Conservation (phyloP, 2,888 invertebrate genomes). For the Dione juno region DNA sequence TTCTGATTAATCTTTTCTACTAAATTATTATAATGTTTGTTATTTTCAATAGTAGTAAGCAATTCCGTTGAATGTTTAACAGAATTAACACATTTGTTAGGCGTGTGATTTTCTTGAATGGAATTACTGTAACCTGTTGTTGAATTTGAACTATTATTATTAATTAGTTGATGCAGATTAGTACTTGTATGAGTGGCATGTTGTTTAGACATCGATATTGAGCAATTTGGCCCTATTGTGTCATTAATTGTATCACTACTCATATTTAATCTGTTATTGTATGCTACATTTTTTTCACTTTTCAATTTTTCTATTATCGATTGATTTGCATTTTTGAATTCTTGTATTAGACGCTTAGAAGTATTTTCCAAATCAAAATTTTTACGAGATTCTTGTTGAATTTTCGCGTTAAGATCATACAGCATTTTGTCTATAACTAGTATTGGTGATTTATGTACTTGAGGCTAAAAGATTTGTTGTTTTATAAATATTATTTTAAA, state of each 20-base stretch:
- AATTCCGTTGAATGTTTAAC: slow-evolving; percentile 48
- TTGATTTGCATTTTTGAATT: slow-evolving; percentile 65
- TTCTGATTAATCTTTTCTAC: neutral
- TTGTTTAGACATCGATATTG: neutral
- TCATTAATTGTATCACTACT: neutral
- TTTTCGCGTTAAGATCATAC: slow-evolving; percentile 67
- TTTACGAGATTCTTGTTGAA: slow-evolving; percentile 62
- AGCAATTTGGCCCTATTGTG: neutral
- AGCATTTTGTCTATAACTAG: slow-evolving; percentile 49
- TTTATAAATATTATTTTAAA: no score
- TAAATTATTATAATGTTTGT: neutral
- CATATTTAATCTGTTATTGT: slow-evolving; percentile 36
- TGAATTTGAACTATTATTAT: slow-evolving; percentile 14
- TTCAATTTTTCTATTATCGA: slow-evolving; percentile 58
- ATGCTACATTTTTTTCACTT: slow-evolving; percentile 47
- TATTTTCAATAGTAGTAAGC: slow-evolving; percentile 39
- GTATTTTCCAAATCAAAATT: slow-evolving; percentile 50
- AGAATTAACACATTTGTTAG: slow-evolving; percentile 29
- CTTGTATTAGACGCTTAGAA: slow-evolving; percentile 54
- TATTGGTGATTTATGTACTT: slow-evolving; percentile 52
- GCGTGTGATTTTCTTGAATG: slow-evolving; percentile 16
- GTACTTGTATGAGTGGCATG: neutral
- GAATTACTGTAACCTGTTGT: slow-evolving; percentile 27
- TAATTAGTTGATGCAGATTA: neutral
- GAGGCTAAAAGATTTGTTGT: no score